phyloP scores from a whole-genome alignment of 2,113 vertebrate genomes.

The Lipotes vexillifer region DNA sequence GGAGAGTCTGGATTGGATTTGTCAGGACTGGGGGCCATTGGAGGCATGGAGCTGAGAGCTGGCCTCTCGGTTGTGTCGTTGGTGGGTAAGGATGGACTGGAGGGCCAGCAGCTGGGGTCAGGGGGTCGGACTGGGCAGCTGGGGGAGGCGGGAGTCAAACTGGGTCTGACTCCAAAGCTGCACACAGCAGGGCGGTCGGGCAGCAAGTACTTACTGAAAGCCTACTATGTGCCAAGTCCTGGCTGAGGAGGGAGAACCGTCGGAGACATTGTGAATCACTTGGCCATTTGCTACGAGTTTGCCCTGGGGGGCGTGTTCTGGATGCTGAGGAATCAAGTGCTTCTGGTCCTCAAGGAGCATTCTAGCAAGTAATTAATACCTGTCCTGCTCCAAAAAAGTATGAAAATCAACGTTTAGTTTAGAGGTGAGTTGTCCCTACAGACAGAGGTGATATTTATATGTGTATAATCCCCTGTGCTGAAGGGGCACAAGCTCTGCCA shows the following conservation, averaged over 20 bases:
- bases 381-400: neutral
- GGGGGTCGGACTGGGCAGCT: neutral
- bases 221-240: neutral
- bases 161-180: neutral
- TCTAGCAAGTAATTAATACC: neutral
- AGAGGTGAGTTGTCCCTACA: neutral
- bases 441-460: neutral
- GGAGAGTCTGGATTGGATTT: neutral
- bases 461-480: neutral
- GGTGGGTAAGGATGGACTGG: neutral
- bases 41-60: neutral
- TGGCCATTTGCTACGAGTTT: neutral
- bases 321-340: neutral
- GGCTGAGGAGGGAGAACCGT: neutral
- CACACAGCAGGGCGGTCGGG: too few species aligned
- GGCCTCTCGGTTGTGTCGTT: neutral
- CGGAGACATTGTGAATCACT: neutral
- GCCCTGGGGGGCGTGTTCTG: neutral
- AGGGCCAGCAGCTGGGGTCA: too few species aligned
- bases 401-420: neutral
- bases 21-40: neutral
- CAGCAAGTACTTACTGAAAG: neutral
- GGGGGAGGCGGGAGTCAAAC: neutral
- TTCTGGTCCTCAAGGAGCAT: neutral
- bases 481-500: neutral